Base-by-base conservation (phyloP, 2,888 invertebrate genomes). In the Margaritifera margaritifera region DNA sequence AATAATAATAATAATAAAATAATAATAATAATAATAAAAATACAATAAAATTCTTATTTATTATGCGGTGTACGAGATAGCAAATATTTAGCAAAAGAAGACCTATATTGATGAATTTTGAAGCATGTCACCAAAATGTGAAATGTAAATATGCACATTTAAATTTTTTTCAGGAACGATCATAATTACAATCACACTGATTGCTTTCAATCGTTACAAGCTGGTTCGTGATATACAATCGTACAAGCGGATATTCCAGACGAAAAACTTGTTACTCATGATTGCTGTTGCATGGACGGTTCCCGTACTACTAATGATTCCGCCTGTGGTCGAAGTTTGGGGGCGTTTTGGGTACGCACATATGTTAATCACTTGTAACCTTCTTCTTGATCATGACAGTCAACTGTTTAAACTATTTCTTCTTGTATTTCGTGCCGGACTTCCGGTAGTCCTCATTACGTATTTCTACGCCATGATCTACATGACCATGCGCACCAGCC, bases 361-460 rank as follows among this genome's bases (percentile, higher is more conserved):
- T 0, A 91, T 91, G 6, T 94, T 95, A 77, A 95, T 95, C 15
- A 95, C 95, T 11, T 96, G 96, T 86, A 94, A 95, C 51, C 19
- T 82, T 24, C 15, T 71, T n/a, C 66, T 80, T 19, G 74, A 97
- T 62, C 92, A 92, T 92, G 63, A 96, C 89, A 76, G 77, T 60
- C 77, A 78, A 61, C 71, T 72, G 24, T 82, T 80, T 66, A 82
- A 82, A 66, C 67, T 80, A 56, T 72, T 95, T 90, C 94, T 93
- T 57, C 95, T 85, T 92, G 66, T 66, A 95, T 95, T 85, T 94
- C 94, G 56, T 92, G 97, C 97, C 88, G 92, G 96, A 67, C 92
- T 96, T 63, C 97, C 97, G 0, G 96, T 96, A 86, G 89, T 94
- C 82, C 93, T 95, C 72, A 97, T 97, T 86, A 92, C 96, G 63